These are phyloP conservation scores for Hypomesus transpacificus DNA, from an alignment of 2,113 vertebrate genomes.

Conservation along the genomic window DNA sequence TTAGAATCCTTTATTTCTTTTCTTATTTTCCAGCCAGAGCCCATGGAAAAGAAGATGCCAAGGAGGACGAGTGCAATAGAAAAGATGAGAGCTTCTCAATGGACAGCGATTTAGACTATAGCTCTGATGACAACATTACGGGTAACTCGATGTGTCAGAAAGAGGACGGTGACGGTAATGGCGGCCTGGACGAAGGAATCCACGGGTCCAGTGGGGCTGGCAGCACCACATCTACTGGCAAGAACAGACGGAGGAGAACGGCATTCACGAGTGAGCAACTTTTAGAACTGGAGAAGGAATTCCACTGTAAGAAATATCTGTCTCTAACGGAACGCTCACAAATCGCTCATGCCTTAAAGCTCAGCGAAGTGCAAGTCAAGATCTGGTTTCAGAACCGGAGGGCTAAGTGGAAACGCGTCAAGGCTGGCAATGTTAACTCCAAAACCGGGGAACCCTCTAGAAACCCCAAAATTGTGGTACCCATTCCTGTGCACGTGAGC, in stretches of 20 bases:
- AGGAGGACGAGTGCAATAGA: conserved; percentile 82
- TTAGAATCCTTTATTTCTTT: not conserved
- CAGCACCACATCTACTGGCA: conserved; percentile 77
- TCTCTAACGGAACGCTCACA: conserved; percentile 96
- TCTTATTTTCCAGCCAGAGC: conserved; percentile 62
- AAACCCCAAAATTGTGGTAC: conserved; percentile 97
- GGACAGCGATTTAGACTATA: conserved; percentile 98
- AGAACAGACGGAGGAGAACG: conserved; percentile 90
- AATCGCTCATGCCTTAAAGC: conserved; percentile 96
- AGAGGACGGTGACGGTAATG: conserved; percentile 71
- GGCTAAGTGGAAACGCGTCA: conserved; percentile 98
- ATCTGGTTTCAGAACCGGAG: conserved; percentile 99
- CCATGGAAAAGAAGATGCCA: conserved; percentile 81
- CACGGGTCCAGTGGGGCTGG: conserved; percentile 63
- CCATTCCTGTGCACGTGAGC: conserved; percentile 97
- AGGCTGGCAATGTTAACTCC: conserved; percentile 96
- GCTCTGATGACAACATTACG: conserved; percentile 91
- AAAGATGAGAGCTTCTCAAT: conserved; percentile 94
- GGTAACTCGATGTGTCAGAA: conserved; percentile 79
- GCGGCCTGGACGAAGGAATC: conserved; percentile 73
- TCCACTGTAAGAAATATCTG: conserved; percentile 99
- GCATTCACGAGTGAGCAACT: conserved; percentile 99
- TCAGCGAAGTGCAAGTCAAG: conserved; percentile 99
- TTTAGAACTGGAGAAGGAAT: conserved; percentile 97
- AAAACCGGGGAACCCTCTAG: conserved; percentile 93